Evolutionary conservation across 1,140 invertebrate species (phyloP), one percentile per base, ranked within the genome.

Genomic region (Anoplolepis gracilipes): DNA sequence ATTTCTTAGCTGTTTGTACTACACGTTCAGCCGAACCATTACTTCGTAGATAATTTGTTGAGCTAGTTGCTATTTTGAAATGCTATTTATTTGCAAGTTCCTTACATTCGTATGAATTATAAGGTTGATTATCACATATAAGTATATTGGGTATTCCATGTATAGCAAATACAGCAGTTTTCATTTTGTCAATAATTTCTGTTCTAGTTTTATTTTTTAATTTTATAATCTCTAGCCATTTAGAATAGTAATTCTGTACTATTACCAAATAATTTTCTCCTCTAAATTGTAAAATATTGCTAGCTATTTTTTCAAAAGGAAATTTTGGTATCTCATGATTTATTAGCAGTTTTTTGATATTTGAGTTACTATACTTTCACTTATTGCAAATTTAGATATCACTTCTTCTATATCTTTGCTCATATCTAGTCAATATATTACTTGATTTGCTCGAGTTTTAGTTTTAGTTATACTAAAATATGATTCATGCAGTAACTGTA

Each of bases 131-230:
- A 30, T 62, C 59, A 62, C 59, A 62, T 62, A 62, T 30, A 0
- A 62, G 59, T 62, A 62, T 19, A 19, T 33, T 33, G 7, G 59
- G 59, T 33, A 62, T 62, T 62, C 59, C 28, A 62, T 62, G 59
- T 33, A 28, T 61, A 61, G 59, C 59, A 30, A 61, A 61, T n/a
- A n/a, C n/a, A 6, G 30, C 13, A 61, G 28, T 16, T 30, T 61
- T 61, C 16, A 61, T 6, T 25, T 61, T 61, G 13, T 30, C 8
- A 61, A 61, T 61, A 61, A 61, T 13, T 30, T 61, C 25, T 8
- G 25, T 16, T 11, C 57, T 10, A 28, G 57, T 61, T 16, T 61
- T 61, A 55, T 55, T n/a, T 55, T 55, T 55, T 55, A 55, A 5
- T 55, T 55, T 55, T 55, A 55, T 19, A 5, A 55, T 55, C 5